These are phyloP conservation scores for Drosophila affinis DNA, from an alignment of 2,888 invertebrate genomes.

Conservation along the genomic window DNA sequence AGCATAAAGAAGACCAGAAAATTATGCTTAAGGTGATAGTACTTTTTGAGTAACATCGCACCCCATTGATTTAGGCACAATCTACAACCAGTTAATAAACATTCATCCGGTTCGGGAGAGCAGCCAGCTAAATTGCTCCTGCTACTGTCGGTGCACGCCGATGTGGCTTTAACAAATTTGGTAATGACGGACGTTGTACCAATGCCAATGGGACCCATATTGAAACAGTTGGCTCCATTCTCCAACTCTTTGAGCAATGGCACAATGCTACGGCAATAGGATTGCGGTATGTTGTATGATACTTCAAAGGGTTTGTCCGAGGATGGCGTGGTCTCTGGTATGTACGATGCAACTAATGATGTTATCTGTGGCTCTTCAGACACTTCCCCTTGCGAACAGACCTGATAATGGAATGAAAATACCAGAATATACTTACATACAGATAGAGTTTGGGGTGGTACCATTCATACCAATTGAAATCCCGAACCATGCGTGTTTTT, in stretches of 20 bases:
- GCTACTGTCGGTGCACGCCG: conserved; percentile 82
- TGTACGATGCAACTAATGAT: conserved; percentile 86
- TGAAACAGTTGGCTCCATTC: neutral
- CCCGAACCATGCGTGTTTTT: conserved; percentile 93
- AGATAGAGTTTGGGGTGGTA: too few relatives aligned
- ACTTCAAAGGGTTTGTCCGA: conserved; percentile 13
- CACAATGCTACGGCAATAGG: conserved; percentile 7
- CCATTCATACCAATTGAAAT: conserved; percentile 87
- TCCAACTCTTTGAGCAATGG: conserved; percentile 18
- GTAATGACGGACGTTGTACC: conserved; percentile 22
- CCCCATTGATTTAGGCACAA: conserved; percentile 86
- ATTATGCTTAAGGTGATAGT: conserved; percentile 87
- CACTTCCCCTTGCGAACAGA: conserved; percentile 84
- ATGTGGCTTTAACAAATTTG: conserved; percentile 20
- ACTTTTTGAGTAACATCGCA: conserved; percentile 88
- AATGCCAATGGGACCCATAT: conserved; percentile 20
- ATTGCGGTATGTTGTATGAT: conserved; percentile 19
- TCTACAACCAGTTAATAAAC: conserved; percentile 55
- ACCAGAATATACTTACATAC: neutral
- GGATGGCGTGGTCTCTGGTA: conserved; percentile 83
- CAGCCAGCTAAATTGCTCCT: conserved; percentile 87
- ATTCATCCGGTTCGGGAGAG: neutral
- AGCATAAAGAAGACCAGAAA: conserved; percentile 87
- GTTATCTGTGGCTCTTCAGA: conserved; percentile 85
- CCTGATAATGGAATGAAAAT: conserved; percentile 44